Evolutionary conservation across 1,140 invertebrate species (phyloP), one percentile per base, ranked within the genome.

Genomic region (Drosophila albomicans): DNA sequence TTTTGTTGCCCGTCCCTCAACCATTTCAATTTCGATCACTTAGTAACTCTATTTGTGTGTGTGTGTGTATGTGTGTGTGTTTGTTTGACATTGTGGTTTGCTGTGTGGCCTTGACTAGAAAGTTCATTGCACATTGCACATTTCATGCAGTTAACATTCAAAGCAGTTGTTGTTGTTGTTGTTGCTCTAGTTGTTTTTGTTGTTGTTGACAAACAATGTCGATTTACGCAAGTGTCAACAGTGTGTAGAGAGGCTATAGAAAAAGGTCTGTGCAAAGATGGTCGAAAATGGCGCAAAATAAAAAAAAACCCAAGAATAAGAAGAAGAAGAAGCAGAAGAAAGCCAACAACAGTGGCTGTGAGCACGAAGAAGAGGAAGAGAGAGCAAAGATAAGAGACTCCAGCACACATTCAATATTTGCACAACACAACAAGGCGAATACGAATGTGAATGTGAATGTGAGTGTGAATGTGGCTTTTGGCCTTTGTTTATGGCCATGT

Each of bases 361-460:
- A 25, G 20, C 20, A 25, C 20, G 20, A 25, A 59, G 6, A 30
- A 52, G 15, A 28, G 57, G 25, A 54, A 20, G 41, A n/a, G 28
- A 32, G 48, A 49, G 49, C 15, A 73, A 71, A 68, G 58, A 64
- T 51, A 66, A 45, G 54, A 43, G 51, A 66, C 62, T 49, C 61
- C 30, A n/a, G 38, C 66, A 72, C 65, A 80, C 62, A 64, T 52
- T 59, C 48, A 86, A 86, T 87, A 86, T 87, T 86, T 86, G 79
- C 71, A 52, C 41, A 64, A 30, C 15, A 43, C 28, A 15, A 28
- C 46, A 20, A 25, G 4, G 20, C 20, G 7, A 38, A 38, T 8
- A 32, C 48, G n/a, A 74, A 30, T 59, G 64, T 56, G 52, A 10
- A 41, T 25, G 11, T 65, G 51, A 32, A 5, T 32, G 15, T 41